These are phyloP conservation scores for Thinocorus orbignyianus DNA, from an alignment of 2,113 vertebrate species.

Conservation along the genomic window DNA sequence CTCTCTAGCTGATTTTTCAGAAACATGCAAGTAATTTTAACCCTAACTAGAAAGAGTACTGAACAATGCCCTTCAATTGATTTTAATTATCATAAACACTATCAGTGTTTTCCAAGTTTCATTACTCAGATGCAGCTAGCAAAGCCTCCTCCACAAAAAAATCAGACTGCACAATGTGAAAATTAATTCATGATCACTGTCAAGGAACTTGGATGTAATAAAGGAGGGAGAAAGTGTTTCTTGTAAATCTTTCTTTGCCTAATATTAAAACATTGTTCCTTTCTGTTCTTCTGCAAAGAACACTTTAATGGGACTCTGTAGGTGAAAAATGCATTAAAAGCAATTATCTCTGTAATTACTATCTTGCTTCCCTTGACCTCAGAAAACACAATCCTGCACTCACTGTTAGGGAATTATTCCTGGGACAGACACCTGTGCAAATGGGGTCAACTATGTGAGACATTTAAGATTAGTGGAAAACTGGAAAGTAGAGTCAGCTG, in stretches of 20 bases:
- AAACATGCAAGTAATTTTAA: not conserved
- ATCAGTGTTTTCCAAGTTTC: not conserved
- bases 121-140: not conserved
- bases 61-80: not conserved
- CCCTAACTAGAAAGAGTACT: not conserved
- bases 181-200: constrained; percentile 36
- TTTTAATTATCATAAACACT: constrained; percentile 1
- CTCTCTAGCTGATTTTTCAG: not conserved
- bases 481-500: not conserved
- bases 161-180: not conserved
- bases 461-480: not conserved
- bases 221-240: constrained; percentile 31
- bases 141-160: not conserved
- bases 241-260: constrained; percentile 27
- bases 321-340: constrained; percentile 54
- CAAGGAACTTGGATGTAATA: constrained; percentile 16
- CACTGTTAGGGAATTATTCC: not conserved
- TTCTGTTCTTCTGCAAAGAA: constrained; percentile 30
- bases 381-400: not conserved
- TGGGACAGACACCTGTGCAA: not conserved
- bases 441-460: not conserved
- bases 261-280: constrained; percentile 37
- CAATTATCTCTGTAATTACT: constrained; percentile 61
- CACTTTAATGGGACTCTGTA: constrained; percentile 42
- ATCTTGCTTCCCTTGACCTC: constrained; percentile 22